Evolutionary conservation across 1,140 invertebrate species (phyloP), one percentile per base, ranked within the genome.

Genomic region (Laodelphax striatellus): DNA sequence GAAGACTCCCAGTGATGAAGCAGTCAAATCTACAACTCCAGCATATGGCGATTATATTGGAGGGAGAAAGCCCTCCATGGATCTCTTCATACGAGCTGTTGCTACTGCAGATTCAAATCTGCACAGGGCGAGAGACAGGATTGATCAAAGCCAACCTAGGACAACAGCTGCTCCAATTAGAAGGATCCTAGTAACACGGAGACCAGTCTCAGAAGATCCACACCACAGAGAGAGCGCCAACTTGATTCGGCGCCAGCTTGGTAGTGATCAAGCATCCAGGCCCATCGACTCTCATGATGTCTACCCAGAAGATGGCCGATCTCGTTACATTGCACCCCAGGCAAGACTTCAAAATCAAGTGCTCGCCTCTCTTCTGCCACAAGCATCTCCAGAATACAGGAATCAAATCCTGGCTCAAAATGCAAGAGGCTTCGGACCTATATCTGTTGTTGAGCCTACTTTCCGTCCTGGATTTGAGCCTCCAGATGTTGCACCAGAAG

Each of bases 171-270:
- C 71, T 0, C 65, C 67, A 5, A 70, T 72, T n/a, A 62, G 73
- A 9, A 71, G 69, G 41, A 68, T 77, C 11, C 60, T 76, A 2
- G 75, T 77, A 8, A 68, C 75, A 0, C 78, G 76, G 60, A 63
- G 76, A 60, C 76, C 76, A 0, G 24, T 74, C 0, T 38, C 34
- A 38, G 73, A 76, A 5, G 71, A 14, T 69, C 21, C 71, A 74
- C 31, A 71, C 73, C 17, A 66, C 69, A 10, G 71, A 72, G 17
- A 72, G 72, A 38, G 71, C 70, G 76, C 76, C 2, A 82, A 82
- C 61, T 70, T 69, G 1, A 64, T 82, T 13, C 70, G 81, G 60
- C 72, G 84, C 24, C 82, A 86, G 63, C 70, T 86, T 6, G 65
- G 70, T 19, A 73, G 75, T 0, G 73, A 73, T 9, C 71, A 71